phyloP scores from a whole-genome alignment of 2,888 invertebrate genomes.

The Eulithis testata region DNA sequence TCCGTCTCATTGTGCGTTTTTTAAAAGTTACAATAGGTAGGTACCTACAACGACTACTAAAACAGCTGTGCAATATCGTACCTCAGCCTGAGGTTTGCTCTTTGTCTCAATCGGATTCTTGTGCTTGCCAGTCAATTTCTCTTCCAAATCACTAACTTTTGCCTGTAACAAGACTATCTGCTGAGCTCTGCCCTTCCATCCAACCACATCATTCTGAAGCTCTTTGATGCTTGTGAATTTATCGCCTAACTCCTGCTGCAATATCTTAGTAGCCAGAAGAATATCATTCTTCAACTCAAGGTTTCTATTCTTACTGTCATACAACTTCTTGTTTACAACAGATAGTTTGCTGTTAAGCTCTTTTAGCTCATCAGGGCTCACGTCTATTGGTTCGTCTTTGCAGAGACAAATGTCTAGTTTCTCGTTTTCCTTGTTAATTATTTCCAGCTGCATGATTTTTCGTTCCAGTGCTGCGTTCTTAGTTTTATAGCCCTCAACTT shows the following conservation, averaged over 20 bases:
- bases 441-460: constrained; percentile 74
- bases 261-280: constrained; percentile 88
- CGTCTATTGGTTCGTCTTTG: constrained; percentile 75
- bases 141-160: constrained; percentile 87
- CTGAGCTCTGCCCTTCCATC: constrained; percentile 92
- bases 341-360: constrained; percentile 86
- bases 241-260: constrained; percentile 91
- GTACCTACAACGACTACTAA: neutral
- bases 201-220: constrained; percentile 82
- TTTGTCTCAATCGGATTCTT: constrained; percentile 61
- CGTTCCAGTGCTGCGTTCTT: constrained; percentile 83
- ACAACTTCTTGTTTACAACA: constrained; percentile 85
- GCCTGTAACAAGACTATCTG: constrained; percentile 88
- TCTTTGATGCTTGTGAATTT: constrained; percentile 86
- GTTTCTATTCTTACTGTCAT: constrained; percentile 88
- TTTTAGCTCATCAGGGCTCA: constrained; percentile 81
- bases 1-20: neutral
- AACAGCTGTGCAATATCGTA: neutral
- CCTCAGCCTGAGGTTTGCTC: constrained; percentile 36
- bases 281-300: constrained; percentile 89
- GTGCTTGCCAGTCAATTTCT: constrained; percentile 81
- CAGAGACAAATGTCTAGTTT: constrained; percentile 67
- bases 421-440: constrained; percentile 67
- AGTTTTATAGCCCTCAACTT: constrained; percentile 85
- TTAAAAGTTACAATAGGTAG: neutral